phyloP scores from a whole-genome alignment of 2,888 invertebrate species.

The Lasioglossum pauxillum region DNA sequence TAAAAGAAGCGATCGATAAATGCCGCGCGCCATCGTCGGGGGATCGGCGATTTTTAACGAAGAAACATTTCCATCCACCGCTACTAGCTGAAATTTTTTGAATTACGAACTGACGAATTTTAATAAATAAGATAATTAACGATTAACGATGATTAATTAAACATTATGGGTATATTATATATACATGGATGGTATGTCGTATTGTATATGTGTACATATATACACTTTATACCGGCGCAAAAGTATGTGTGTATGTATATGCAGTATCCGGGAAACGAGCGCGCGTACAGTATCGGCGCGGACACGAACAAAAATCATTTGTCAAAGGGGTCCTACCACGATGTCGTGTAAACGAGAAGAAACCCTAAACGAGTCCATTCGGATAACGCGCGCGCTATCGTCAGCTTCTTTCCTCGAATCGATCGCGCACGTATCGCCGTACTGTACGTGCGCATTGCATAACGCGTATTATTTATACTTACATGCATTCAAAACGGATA shows the following conservation, averaged over 20 bases:
- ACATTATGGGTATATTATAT: constrained; percentile 75
- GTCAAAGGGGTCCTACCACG: background rate
- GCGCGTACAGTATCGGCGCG: constrained; percentile 62
- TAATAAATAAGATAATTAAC: constrained; percentile 74
- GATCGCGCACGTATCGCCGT: constrained; percentile 47
- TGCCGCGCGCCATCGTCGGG: constrained; percentile 52
- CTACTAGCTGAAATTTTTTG: constrained; percentile 74
- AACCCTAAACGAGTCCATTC: constrained; percentile 8
- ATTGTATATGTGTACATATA: constrained; percentile 83
- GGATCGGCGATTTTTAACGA: constrained; percentile 74
- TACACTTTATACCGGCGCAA: constrained; percentile 76
- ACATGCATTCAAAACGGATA: constrained; percentile 62
- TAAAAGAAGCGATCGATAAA: constrained; percentile 61
- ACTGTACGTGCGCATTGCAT: constrained; percentile 64
- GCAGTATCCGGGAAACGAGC: constrained; percentile 64
- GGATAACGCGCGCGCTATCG: constrained; percentile 13
- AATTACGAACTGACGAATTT: constrained; percentile 75
- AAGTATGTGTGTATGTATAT: constrained; percentile 73
- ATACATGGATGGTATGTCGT: constrained; percentile 82
- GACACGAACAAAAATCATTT: background rate
- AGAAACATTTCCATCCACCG: constrained; percentile 82
- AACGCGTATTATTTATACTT: constrained; percentile 72
- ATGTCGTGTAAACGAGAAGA: background rate
- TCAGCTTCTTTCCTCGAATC: constrained; percentile 27
- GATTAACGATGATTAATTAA: constrained; percentile 77